phyloP scores from a whole-genome alignment of 2,797 vertebrate species.

The Poeciliopsis infans region DNA sequence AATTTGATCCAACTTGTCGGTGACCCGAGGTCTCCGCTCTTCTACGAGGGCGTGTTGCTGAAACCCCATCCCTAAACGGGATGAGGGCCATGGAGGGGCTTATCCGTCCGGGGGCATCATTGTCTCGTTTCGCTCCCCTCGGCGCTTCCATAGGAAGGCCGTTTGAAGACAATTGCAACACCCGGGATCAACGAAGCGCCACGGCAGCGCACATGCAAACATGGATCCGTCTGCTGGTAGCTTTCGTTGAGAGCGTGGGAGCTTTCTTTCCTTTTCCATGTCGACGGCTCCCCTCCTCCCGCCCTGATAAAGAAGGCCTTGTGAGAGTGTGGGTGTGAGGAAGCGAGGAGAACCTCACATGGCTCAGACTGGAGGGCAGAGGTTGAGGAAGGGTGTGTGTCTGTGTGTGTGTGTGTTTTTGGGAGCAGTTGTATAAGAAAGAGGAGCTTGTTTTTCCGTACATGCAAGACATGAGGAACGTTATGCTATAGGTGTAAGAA shows the following conservation, averaged over 20 bases:
- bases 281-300: slow-evolving; percentile 53
- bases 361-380: slow-evolving; percentile 61
- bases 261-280: slow-evolving; percentile 61
- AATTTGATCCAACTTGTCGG: slow-evolving; percentile 39
- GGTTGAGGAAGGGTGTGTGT: slow-evolving; percentile 59
- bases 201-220: slow-evolving; percentile 2
- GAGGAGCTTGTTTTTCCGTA: slow-evolving; percentile 19
- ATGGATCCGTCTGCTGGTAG: slow-evolving; percentile 3
- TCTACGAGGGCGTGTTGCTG: not conserved
- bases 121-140: slow-evolving; percentile 24
- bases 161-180: slow-evolving; percentile 52
- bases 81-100: not conserved
- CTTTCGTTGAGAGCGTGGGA: slow-evolving; percentile 67
- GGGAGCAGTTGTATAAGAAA: slow-evolving; percentile 22
- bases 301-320: slow-evolving; percentile 72
- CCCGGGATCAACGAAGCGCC: slow-evolving; percentile 26
- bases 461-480: slow-evolving; percentile 5
- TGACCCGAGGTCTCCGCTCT: slow-evolving; percentile 13
- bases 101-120: slow-evolving; percentile 14
- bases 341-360: slow-evolving; percentile 66
- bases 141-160: slow-evolving; percentile 27
- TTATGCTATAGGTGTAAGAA: not conserved
- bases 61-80: slow-evolving; percentile 12
- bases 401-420: slow-evolving; percentile 5
- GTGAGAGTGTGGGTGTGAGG: slow-evolving; percentile 71